Percentiles rank a stretch among this genome's conserved stretches.
Evolutionary conservation across 2,113 vertebrate genomes (phyloP).

Genomic region (Neotragus pygmaeus): DNA sequence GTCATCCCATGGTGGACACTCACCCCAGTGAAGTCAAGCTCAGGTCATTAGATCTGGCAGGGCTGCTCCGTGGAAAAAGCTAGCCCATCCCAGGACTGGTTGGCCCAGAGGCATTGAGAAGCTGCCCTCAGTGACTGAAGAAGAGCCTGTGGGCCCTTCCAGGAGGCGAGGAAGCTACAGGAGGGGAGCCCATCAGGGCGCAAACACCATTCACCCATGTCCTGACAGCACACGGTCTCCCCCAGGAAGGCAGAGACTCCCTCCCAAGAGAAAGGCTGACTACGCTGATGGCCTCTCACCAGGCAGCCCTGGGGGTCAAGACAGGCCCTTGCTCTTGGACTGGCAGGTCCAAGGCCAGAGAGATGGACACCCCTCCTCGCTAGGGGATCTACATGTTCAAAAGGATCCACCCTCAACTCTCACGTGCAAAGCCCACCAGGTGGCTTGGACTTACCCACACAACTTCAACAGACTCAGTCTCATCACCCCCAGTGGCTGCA

Average conservation of each 20-base stretch:
- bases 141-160: neutral
- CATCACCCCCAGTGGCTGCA: neutral
- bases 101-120: neutral
- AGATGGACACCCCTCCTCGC: neutral
- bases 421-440: neutral
- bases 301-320: neutral
- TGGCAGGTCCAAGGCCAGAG: neutral
- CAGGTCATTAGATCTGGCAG: neutral
- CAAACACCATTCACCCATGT: neutral
- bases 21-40: neutral
- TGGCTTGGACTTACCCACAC: neutral
- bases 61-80: neutral
- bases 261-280: neutral
- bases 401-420: neutral
- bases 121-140: neutral
- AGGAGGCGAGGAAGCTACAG: neutral
- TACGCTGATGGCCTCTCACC: neutral
- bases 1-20: neutral
- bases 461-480: neutral
- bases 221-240: neutral
- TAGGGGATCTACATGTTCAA: neutral
- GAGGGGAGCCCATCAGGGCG: neutral
- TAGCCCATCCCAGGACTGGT: neutral
- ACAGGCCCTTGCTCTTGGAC: neutral
- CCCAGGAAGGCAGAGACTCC: neutral